Base-by-base conservation (phyloP, 2,113 vertebrate genomes). In the Rissa tridactyla region DNA sequence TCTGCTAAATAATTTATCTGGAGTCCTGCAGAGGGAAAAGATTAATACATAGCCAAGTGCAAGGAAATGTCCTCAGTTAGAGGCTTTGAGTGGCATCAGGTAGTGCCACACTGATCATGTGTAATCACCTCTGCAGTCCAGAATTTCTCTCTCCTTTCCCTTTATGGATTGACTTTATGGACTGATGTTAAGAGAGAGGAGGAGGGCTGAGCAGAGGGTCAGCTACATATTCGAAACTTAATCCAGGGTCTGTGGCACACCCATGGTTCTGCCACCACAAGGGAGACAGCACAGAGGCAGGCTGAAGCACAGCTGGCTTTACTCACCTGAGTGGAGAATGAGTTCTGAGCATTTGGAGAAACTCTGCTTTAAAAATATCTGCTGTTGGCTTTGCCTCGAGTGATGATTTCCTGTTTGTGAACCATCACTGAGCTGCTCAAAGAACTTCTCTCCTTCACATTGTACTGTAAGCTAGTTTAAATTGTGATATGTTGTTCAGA, bases 1-100 rank as follows among this genome's bases (percentile, higher is more conserved):
- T 54, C 90, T 89, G 77, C 72, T 84, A 82, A 81, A 85, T 82
- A 84, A 64, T 78, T 68, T 64, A 68, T 36, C 54, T 76, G 47
- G 60, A 93, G 51, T 58, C 32, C 52, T 68, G 69, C 70, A 62
- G 55, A 62, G 61, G 42, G 22, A 58, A 75, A 81, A 79, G 44
- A 42, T 52, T 42, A 58, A 32, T 69, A n/a, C 17, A 14, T 58
- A 65, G 25, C 42, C 60, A 88, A 49, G 40, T 79, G 65, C 64
- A 68, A 82, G 32, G 30, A 57, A 68, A 26, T 6, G 46, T 55
- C 34, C 36, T 80, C 32, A 42, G 26, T 32, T 66, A 1, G 18
- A 80, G 30, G 27, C 40, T 83, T n/a, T 61, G 49, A 76, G 42
- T 26, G 47, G 15, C 77, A 46, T 7, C 44, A 54, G 40, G 34